Percentiles rank a stretch among this genome's conserved stretches.
phyloP scores from a whole-genome alignment of 2,888 invertebrate species.

The Luffia ferchaultella region DNA sequence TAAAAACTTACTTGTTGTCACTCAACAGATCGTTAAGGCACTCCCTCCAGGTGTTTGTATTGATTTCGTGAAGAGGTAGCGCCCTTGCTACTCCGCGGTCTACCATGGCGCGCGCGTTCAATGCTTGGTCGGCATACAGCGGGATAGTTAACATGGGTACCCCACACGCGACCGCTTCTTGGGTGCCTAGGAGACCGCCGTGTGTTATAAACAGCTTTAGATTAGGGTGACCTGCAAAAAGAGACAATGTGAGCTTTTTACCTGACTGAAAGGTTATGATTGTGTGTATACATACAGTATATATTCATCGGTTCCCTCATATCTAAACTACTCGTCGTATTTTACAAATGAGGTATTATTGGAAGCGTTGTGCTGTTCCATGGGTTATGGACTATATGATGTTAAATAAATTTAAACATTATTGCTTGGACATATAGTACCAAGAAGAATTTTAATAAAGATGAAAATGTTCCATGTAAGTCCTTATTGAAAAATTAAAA shows the following conservation, averaged over 20 bases:
- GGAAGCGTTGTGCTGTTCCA: too few relatives aligned
- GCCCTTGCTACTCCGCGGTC: slow-evolving; percentile 55
- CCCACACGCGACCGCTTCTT: slow-evolving; percentile 65
- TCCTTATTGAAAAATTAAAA: too few relatives aligned
- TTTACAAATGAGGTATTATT: too few relatives aligned
- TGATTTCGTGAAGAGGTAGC: slow-evolving; percentile 34
- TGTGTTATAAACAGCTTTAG: slow-evolving; percentile 68
- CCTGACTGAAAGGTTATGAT: too few relatives aligned
- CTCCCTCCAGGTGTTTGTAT: slow-evolving; percentile 32
- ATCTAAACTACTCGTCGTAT: too few relatives aligned
- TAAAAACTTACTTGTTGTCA: slow-evolving; percentile 48
- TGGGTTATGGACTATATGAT: too few relatives aligned
- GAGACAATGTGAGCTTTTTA: too few relatives aligned
- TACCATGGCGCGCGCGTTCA: slow-evolving; percentile 59
- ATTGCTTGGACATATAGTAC: too few relatives aligned
- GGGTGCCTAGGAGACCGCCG: slow-evolving; percentile 68
- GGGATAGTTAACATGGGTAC: slow-evolving; percentile 64
- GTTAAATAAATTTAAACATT: too few relatives aligned
- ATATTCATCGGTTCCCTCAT: too few relatives aligned
- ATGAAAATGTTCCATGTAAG: too few relatives aligned
- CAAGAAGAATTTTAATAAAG: too few relatives aligned
- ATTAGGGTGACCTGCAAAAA: slow-evolving; percentile 54
- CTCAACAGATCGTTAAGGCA: slow-evolving; percentile 44
- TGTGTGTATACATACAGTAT: background rate
- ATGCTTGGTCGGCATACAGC: slow-evolving; percentile 57